Conservation (phyloP, 2,888 invertebrate species). For the Drosophila atripex region DNA sequence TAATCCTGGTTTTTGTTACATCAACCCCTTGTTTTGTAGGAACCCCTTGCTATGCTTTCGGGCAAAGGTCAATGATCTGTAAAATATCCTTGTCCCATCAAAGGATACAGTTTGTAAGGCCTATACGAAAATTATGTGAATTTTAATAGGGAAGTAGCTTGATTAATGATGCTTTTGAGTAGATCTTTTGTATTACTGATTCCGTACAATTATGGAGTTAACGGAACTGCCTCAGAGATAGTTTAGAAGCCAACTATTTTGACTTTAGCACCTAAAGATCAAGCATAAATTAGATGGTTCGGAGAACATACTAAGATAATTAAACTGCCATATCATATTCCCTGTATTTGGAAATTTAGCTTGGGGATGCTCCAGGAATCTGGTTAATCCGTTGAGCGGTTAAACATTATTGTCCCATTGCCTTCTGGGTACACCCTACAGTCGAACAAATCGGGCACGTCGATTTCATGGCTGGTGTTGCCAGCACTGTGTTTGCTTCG, state of each 20-base stretch:
- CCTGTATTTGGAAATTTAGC: not conserved
- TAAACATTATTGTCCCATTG: conserved; percentile 40
- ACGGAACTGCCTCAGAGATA: not conserved
- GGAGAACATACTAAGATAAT: not conserved
- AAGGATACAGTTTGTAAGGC: conserved; percentile 6
- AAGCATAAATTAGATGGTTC: not conserved
- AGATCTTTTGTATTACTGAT: not conserved
- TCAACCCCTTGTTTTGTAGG: conserved; percentile 27
- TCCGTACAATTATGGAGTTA: too few relatives aligned
- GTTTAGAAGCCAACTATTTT: not conserved
- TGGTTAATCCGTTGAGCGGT: conserved; percentile 30
- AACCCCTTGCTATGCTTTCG: conserved; percentile 12
- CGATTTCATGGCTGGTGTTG: conserved; percentile 16
- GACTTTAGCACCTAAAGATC: not conserved
- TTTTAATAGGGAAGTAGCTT: not conserved
- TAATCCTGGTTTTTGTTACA: conserved; percentile 7
- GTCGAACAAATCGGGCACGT: conserved; percentile 13
- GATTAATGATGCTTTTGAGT: not conserved
- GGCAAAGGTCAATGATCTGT: conserved; percentile 33
- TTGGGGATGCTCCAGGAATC: conserved; percentile 9
- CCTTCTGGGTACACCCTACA: conserved; percentile 39
- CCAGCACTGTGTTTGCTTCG: conserved; percentile 55
- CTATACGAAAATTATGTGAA: not conserved
- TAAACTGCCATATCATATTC: not conserved
- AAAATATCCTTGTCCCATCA: conserved; percentile 27